These are phyloP conservation scores for Paramormyrops hopkinsi DNA, from an alignment of 2,797 vertebrate species.

Conservation along the genomic window DNA sequence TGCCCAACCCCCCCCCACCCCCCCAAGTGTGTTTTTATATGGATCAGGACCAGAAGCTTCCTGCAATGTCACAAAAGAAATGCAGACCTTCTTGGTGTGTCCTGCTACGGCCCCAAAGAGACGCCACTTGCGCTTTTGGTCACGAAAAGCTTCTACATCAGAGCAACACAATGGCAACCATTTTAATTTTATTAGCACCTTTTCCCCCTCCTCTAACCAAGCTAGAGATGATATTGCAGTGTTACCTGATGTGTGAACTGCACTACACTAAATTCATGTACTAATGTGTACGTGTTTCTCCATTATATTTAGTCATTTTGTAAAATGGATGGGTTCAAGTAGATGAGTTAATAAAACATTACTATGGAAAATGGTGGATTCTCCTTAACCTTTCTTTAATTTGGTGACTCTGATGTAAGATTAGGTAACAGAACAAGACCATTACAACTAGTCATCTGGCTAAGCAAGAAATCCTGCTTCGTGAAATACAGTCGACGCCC, in stretches of 20 bases:
- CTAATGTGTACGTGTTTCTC: not conserved
- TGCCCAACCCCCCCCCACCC: not conserved
- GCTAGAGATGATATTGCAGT: not conserved
- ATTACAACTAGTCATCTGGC: not conserved
- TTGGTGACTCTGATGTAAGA: not conserved
- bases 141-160: not conserved
- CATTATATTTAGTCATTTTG: not conserved
- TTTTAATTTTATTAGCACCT: not conserved
- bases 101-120: not conserved
- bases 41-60: not conserved
- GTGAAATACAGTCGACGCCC: not conserved
- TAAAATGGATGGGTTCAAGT: not conserved
- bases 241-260: not conserved
- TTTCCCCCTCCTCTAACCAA: not conserved
- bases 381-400: not conserved
- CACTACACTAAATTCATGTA: not conserved
- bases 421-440: not conserved
- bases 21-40: not conserved
- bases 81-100: not conserved
- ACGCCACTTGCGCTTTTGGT: not conserved
- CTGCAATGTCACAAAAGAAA: not conserved
- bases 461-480: not conserved
- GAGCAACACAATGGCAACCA: not conserved
- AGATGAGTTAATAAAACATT: not conserved
- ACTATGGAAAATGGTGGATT: not conserved